Evolutionary conservation across 92 coral and sea anemone genomes (phyloP).

Genomic region (Epizoanthus illoricatus): DNA sequence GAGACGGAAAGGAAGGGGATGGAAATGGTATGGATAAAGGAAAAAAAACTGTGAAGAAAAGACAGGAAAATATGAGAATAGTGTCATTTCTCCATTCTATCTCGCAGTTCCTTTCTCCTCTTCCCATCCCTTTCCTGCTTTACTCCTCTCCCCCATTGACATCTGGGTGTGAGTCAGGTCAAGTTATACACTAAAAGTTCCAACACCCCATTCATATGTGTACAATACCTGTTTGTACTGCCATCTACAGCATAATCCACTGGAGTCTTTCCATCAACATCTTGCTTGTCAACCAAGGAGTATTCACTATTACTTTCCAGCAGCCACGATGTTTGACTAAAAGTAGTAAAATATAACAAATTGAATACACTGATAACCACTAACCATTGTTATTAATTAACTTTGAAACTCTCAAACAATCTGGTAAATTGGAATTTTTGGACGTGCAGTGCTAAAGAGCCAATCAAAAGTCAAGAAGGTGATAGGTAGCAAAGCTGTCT

Average conservation of each 20-base stretch:
- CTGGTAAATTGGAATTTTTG: background rate
- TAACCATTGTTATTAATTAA: background rate
- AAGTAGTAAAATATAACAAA: background rate
- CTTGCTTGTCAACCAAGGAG: constrained; percentile 61
- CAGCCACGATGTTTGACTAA: constrained; percentile 86
- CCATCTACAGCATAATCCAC: constrained; percentile 79
- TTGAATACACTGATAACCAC: background rate
- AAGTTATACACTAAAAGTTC: background rate
- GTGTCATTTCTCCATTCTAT: too few relatives aligned
- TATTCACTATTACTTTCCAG: constrained; percentile 79
- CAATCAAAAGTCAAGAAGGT: too few relatives aligned
- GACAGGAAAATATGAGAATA: too few relatives aligned
- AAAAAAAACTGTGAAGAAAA: too few relatives aligned
- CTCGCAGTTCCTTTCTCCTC: too few relatives aligned
- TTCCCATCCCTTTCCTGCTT: too few relatives aligned
- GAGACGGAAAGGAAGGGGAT: too few relatives aligned
- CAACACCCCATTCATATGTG: background rate
- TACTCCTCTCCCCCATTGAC: too few relatives aligned
- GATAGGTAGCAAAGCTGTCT: too few relatives aligned
- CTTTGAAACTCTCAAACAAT: background rate
- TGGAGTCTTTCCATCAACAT: constrained; percentile 81
- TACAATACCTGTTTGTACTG: constrained; percentile 55
- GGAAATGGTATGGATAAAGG: too few relatives aligned
- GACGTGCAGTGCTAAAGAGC: too few relatives aligned
- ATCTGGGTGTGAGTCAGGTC: too few relatives aligned